These are phyloP conservation scores for Yponomeuta sedellus DNA, from an alignment of 2,888 invertebrate genomes.

Conservation along the genomic window DNA sequence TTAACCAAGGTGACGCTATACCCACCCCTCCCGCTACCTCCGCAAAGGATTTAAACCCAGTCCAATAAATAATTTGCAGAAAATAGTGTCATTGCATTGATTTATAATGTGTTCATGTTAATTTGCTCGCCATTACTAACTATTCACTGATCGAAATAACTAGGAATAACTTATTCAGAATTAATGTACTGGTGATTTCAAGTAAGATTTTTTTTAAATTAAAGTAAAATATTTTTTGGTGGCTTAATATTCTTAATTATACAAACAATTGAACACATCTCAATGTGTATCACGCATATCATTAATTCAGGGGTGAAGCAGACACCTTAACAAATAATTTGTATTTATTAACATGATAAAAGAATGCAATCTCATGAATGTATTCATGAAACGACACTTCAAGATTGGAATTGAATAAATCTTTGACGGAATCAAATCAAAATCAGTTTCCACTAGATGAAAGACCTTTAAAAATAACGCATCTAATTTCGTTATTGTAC, in stretches of 20 bases:
- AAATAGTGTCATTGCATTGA: not conserved
- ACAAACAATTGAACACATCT: no score
- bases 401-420: not conserved
- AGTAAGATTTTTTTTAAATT: no score
- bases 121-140: not conserved
- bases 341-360: not conserved
- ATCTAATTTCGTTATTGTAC: no score
- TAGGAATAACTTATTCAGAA: no score
- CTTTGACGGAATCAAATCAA: not conserved
- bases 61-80: slow-evolving; percentile 7
- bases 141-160: no score
- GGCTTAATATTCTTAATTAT: no score
- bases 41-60: slow-evolving; percentile 39
- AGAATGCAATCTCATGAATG: not conserved
- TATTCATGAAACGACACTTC: not conserved
- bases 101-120: not conserved
- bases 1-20: slow-evolving; percentile 38
- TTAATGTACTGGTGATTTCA: no score
- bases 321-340: not conserved
- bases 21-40: slow-evolving; percentile 66
- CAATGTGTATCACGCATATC: no score
- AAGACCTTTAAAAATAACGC: not conserved
- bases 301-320: no score
- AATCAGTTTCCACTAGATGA: not conserved
- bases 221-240: no score